Percentiles rank a stretch among this genome's conserved stretches.
Evolutionary conservation across 2,797 vertebrate species (phyloP).

Genomic region (Lagocephalus sceleratus): DNA sequence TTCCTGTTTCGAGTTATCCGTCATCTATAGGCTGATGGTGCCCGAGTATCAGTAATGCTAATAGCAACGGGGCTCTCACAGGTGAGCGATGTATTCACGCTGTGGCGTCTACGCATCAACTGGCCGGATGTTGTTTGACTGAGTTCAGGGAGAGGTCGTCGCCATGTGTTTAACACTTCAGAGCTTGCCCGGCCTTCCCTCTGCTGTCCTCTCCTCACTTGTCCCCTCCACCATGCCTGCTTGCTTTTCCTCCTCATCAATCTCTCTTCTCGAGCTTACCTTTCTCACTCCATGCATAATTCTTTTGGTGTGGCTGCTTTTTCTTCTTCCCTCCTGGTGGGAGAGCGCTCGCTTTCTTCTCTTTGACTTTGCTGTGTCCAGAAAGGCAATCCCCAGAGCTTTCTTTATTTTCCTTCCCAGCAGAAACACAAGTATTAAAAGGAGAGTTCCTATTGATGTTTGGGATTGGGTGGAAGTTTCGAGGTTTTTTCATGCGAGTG

Average conservation of each 20-base stretch:
- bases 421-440: slow-evolving; percentile 15
- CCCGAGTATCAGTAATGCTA: slow-evolving; percentile 36
- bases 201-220: background rate
- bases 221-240: slow-evolving; percentile 3
- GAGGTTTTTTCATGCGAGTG: background rate
- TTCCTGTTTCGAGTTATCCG: slow-evolving; percentile 15
- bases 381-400: slow-evolving; percentile 57
- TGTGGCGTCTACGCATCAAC: slow-evolving; percentile 27
- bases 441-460: slow-evolving; percentile 11
- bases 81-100: slow-evolving; percentile 28
- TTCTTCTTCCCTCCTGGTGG: slow-evolving; percentile 33
- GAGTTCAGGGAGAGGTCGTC: slow-evolving; percentile 49
- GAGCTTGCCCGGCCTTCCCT: slow-evolving; percentile 17
- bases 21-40: slow-evolving; percentile 29
- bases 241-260: background rate
- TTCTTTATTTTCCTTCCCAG: slow-evolving; percentile 33
- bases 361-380: slow-evolving; percentile 51
- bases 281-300: slow-evolving; percentile 62
- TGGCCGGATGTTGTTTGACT: slow-evolving; percentile 54
- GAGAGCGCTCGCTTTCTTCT: slow-evolving; percentile 50
- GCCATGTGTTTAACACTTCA: slow-evolving; percentile 37
- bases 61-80: slow-evolving; percentile 38
- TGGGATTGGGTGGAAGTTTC: slow-evolving; percentile 1
- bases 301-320: slow-evolving; percentile 43
- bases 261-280: slow-evolving; percentile 27